These are phyloP conservation scores for Aphelenchoides bicaudatus DNA, from an alignment of 2,888 invertebrate species.

Conservation along the genomic window DNA sequence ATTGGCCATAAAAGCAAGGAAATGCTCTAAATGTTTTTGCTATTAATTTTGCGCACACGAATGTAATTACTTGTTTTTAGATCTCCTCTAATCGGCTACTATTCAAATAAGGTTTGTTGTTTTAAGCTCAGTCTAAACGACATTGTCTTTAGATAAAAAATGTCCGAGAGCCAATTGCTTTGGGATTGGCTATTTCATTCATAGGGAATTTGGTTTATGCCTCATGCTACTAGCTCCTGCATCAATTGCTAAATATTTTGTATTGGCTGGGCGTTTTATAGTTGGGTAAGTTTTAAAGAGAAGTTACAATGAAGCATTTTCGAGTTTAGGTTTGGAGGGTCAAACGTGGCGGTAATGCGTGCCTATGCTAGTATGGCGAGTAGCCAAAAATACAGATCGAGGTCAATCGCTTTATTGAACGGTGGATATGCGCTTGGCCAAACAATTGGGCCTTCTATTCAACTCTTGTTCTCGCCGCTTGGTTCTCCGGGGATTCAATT, in stretches of 20 bases:
- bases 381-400: not conserved
- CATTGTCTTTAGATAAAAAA: too few species aligned
- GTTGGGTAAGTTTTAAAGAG: too few species aligned
- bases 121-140: too few species aligned
- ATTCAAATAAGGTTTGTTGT: slow-evolving; percentile 57
- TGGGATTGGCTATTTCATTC: slow-evolving; percentile 35
- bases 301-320: too few species aligned
- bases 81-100: slow-evolving; percentile 60
- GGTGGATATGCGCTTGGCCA: slow-evolving; percentile 10
- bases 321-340: slow-evolving; percentile 15
- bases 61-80: too few species aligned
- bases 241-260: not conserved
- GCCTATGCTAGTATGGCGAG: slow-evolving; percentile 10
- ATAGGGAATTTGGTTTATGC: slow-evolving; percentile 29
- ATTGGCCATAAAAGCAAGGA: not conserved
- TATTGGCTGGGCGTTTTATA: slow-evolving; percentile 10
- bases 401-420: slow-evolving; percentile 13
- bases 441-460: not conserved
- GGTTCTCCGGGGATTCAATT: not conserved
- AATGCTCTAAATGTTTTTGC: slow-evolving; percentile 1
- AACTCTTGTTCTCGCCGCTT: slow-evolving; percentile 9
- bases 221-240: not conserved
- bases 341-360: slow-evolving; percentile 3
- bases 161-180: slow-evolving; percentile 56
- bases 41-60: too few species aligned